Evolutionary conservation across 2,113 vertebrate species (phyloP).

Genomic region (Thunnus thynnus): DNA sequence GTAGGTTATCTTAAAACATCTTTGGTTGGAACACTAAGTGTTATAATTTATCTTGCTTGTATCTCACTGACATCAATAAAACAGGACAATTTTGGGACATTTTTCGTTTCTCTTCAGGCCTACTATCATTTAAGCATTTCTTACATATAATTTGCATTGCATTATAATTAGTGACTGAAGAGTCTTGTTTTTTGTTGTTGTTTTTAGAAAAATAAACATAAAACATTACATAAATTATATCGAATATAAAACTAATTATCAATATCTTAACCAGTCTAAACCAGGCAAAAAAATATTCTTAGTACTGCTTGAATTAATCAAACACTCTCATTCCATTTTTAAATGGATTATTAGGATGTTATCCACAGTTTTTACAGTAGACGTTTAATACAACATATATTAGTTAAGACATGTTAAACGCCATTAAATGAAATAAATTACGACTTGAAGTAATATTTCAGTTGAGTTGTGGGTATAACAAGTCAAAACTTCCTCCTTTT

Average conservation of each 20-base stretch:
- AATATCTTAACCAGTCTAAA: background rate
- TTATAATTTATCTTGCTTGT: constrained; percentile 84
- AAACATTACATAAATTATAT: background rate
- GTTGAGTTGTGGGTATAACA: background rate
- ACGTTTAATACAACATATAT: background rate
- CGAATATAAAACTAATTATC: background rate
- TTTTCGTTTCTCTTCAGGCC: background rate
- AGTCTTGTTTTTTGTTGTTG: background rate
- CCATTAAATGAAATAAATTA: background rate
- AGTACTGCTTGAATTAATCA: background rate
- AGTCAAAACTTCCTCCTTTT: no score
- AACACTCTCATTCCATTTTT: no score
- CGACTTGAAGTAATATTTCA: background rate
- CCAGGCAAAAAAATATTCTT: background rate
- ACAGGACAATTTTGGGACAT: constrained; percentile 18
- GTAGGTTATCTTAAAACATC: constrained; percentile 79
- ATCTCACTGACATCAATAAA: constrained; percentile 40
- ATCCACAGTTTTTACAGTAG: no score
- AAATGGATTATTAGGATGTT: no score
- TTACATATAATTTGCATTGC: background rate
- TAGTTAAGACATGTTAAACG: background rate
- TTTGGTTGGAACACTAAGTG: constrained; percentile 39
- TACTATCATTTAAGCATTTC: background rate
- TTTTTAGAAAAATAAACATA: background rate
- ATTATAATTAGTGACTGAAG: background rate